Evolutionary conservation across 2,888 invertebrate species (phyloP).

Genomic region (Archips crataeganus): DNA sequence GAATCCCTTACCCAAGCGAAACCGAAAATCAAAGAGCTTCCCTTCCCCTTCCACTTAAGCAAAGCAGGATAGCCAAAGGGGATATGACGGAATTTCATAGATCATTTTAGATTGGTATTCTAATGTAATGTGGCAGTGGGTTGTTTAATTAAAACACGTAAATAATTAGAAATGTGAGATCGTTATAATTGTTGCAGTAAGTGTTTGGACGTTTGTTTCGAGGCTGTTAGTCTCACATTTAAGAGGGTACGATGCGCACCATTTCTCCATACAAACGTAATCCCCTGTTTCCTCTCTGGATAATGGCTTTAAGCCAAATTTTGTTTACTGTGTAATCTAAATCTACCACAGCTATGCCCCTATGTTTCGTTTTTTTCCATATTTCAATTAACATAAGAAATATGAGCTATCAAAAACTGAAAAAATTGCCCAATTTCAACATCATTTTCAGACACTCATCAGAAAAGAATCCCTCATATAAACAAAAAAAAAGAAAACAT

Average conservation of each 20-base stretch:
- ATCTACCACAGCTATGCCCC: too few relatives aligned
- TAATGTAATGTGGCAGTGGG: conserved; percentile 15
- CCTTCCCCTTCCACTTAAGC: not conserved
- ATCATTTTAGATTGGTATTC: conserved; percentile 5
- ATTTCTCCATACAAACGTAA: too few relatives aligned
- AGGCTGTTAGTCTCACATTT: not conserved
- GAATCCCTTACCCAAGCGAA: conserved; percentile 20
- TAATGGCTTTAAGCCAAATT: too few relatives aligned
- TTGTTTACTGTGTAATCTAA: too few relatives aligned
- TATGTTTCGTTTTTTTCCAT: too few relatives aligned
- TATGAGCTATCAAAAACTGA: too few relatives aligned
- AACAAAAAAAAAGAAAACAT: too few relatives aligned
- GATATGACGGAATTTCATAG: not conserved
- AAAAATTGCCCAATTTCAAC: too few relatives aligned
- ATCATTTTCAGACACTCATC: too few relatives aligned
- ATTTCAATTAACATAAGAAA: too few relatives aligned
- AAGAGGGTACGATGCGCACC: not conserved
- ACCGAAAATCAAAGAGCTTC: conserved; percentile 11
- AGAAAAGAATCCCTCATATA: too few relatives aligned
- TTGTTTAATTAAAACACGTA: conserved; percentile 32
- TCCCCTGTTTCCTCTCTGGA: too few relatives aligned
- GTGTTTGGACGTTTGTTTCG: not conserved
- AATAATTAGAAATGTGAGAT: conserved; percentile 29
- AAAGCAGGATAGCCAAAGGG: not conserved
- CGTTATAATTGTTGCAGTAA: conserved; percentile 16